Evolutionary conservation across 2,888 invertebrate species (phyloP).

Genomic region (Hybos culiciformis): DNA sequence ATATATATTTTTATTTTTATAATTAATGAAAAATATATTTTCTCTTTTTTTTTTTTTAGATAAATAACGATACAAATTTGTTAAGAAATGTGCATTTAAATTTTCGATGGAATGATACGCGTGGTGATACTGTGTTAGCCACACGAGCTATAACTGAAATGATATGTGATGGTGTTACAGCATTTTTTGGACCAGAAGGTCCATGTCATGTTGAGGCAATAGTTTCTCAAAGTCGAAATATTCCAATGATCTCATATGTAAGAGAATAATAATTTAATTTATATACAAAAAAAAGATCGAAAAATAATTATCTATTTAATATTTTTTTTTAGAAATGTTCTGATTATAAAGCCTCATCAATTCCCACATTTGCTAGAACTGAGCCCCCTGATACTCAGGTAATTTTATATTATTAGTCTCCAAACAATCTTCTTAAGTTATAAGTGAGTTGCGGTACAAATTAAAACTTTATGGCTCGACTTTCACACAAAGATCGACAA

Average conservation of each 20-base stretch:
- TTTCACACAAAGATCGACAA: no score
- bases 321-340: constrained; percentile 90
- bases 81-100: constrained; percentile 60
- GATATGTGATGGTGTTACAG: constrained; percentile 78
- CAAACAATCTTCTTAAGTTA: no score
- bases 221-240: constrained; percentile 82
- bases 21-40: neutral
- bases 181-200: constrained; percentile 93
- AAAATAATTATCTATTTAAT: no score
- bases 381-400: constrained; percentile 90
- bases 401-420: constrained; percentile 18
- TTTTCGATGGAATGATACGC: constrained; percentile 71
- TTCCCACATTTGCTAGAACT: constrained; percentile 84
- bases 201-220: constrained; percentile 90
- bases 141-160: constrained; percentile 77
- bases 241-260: constrained; percentile 96
- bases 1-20: neutral
- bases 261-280: constrained; percentile 37
- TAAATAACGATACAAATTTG: constrained; percentile 53
- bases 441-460: no score
- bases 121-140: constrained; percentile 70
- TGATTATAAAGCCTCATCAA: constrained; percentile 72
- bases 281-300: neutral
- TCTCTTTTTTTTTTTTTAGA: constrained; percentile 36
- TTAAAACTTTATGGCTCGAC: no score